Evolutionary conservation across 2,888 invertebrate genomes (phyloP).

Genomic region (Stramonita haemastoma): DNA sequence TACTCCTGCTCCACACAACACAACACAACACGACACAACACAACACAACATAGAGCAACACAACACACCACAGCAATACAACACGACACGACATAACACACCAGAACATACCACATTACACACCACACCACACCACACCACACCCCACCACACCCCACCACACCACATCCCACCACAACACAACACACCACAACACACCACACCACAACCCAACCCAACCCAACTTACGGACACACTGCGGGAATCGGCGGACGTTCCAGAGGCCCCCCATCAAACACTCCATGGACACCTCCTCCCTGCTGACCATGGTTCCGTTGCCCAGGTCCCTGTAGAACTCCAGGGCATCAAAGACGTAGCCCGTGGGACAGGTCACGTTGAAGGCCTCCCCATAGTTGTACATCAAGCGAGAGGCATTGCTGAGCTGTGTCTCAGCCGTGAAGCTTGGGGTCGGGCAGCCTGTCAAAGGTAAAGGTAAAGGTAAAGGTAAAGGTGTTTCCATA

Average conservation of each 20-base stretch:
- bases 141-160: neutral
- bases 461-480: neutral
- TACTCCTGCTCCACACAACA: neutral
- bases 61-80: neutral
- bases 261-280: conserved; percentile 54
- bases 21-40: neutral
- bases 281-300: conserved; percentile 45
- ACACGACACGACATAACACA: neutral
- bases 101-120: too few relatives aligned
- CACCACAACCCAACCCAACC: neutral
- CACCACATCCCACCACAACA: neutral
- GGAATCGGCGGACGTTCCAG: conserved; percentile 55
- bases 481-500: too few relatives aligned
- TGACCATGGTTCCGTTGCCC: conserved; percentile 16
- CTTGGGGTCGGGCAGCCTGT: conserved; percentile 50
- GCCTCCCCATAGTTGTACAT: conserved; percentile 45
- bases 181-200: too few relatives aligned
- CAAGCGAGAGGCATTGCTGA: neutral
- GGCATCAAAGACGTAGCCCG: conserved; percentile 51
- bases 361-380: conserved; percentile 51
- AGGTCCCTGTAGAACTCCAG: conserved; percentile 46
- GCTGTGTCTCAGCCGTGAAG: conserved; percentile 47
- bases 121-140: neutral
- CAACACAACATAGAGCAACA: neutral
- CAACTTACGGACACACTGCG: conserved; percentile 55